Conservation (phyloP, 2,888 invertebrate species). For the Synergus gifuensis region DNA sequence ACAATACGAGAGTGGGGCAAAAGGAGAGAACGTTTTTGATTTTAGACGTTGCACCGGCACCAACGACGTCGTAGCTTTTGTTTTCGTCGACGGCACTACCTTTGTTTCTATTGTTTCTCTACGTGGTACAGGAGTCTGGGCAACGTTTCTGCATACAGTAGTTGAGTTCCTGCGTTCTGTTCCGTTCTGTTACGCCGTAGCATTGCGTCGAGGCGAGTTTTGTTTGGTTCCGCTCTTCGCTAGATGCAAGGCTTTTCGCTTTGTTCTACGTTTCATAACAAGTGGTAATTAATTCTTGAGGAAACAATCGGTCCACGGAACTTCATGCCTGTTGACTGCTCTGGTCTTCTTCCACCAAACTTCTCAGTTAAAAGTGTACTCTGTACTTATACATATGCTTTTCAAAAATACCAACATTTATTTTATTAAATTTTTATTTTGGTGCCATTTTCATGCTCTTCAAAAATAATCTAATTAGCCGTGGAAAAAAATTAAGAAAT, state of each 20-base stretch:
- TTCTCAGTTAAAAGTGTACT: conserved; percentile 43
- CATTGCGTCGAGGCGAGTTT: conserved; percentile 55
- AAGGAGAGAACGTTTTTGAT: conserved; percentile 55
- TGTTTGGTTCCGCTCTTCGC: conserved; percentile 60
- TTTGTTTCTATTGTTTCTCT: conserved; percentile 56
- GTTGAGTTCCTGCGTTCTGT: conserved; percentile 53
- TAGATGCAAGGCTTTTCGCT: conserved; percentile 67
- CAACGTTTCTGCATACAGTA: conserved; percentile 52
- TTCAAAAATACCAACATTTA: neutral
- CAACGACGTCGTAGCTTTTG: conserved; percentile 59
- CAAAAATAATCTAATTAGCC: neutral
- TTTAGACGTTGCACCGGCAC: conserved; percentile 56
- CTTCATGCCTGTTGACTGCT: conserved; percentile 51
- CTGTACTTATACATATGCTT: neutral
- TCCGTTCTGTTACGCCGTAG: conserved; percentile 39
- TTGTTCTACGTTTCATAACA: conserved; percentile 69
- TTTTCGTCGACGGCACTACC: conserved; percentile 54
- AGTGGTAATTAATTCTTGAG: conserved; percentile 74
- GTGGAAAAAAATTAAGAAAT: neutral
- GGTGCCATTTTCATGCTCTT: neutral
- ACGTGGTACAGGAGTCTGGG: conserved; percentile 52
- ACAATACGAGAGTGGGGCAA: conserved; percentile 39
- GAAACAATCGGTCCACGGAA: conserved; percentile 64
- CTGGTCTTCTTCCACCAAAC: conserved; percentile 54
- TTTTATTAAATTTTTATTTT: neutral